Conservation (phyloP, 1,140 invertebrate species). For the Microplitis mediator region DNA sequence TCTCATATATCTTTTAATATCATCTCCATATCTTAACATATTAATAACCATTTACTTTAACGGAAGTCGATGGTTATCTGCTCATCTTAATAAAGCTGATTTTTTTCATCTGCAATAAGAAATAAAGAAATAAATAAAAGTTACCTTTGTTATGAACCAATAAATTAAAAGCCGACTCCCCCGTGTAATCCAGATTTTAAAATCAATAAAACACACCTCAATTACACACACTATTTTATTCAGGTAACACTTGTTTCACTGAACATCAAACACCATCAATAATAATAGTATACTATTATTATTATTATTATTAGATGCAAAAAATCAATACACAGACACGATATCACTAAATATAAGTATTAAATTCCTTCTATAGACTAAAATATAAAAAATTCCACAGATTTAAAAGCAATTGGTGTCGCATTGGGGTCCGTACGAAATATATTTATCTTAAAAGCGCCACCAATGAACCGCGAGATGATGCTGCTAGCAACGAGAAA, state of each 20-base stretch:
- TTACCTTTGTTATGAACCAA: constrained; percentile 53
- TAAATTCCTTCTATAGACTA: too few relatives aligned
- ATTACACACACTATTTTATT: background rate
- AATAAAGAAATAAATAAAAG: background rate
- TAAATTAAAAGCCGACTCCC: constrained; percentile 47
- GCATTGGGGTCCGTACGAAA: too few relatives aligned
- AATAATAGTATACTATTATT: background rate
- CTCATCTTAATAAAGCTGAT: background rate
- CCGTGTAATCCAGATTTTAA: constrained; percentile 54
- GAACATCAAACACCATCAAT: constrained; percentile 6
- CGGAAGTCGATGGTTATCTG: too few relatives aligned
- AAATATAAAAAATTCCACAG: too few relatives aligned
- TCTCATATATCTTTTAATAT: too few relatives aligned
- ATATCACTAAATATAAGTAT: background rate
- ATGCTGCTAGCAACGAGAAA: background rate
- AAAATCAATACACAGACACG: background rate
- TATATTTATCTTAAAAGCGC: background rate
- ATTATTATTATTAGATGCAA: background rate
- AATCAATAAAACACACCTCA: background rate
- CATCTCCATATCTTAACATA: too few relatives aligned
- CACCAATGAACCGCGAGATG: background rate
- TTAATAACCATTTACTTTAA: too few relatives aligned
- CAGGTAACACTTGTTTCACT: constrained; percentile 3
- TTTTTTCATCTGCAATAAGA: background rate
- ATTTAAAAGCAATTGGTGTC: too few relatives aligned